Evolutionary conservation across 64 coral and sea anemone species (phyloP).

Genomic region (Actinia equina): DNA sequence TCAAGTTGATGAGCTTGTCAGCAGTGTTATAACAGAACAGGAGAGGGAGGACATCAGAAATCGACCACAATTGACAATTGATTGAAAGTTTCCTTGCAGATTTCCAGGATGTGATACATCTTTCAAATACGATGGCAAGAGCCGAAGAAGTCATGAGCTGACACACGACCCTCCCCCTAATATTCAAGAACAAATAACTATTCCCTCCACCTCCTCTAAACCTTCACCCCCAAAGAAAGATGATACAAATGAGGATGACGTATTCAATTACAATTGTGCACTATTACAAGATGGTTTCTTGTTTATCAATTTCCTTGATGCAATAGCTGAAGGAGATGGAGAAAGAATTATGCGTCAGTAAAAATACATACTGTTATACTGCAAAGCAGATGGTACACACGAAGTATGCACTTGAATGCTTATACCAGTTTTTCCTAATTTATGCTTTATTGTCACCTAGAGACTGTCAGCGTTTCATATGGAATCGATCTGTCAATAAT

Average conservation of each 20-base stretch:
- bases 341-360: conserved; percentile 44
- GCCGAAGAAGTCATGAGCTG: conserved; percentile 40
- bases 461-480: conserved; percentile 45
- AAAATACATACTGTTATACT: conserved; percentile 62
- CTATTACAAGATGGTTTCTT: conserved; percentile 46
- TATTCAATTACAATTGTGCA: conserved; percentile 62
- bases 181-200: neutral
- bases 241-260: conserved; percentile 26
- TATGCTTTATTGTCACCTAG: conserved; percentile 43
- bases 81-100: conserved; percentile 68
- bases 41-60: conserved; percentile 39
- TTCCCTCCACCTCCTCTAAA: neutral
- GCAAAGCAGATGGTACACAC: conserved; percentile 54
- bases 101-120: conserved; percentile 41
- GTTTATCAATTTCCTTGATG: conserved; percentile 48
- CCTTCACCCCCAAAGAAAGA: neutral
- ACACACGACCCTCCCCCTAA: conserved; percentile 33
- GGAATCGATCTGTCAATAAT: conserved; percentile 67
- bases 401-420: conserved; percentile 61
- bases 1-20: neutral
- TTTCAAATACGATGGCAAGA: conserved; percentile 37
- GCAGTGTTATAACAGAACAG: conserved; percentile 8
- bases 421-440: conserved; percentile 65
- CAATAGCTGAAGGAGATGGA: conserved; percentile 48
- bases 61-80: conserved; percentile 43